phyloP scores from a whole-genome alignment of 2,797 vertebrate genomes.

The Diplodus sargus region DNA sequence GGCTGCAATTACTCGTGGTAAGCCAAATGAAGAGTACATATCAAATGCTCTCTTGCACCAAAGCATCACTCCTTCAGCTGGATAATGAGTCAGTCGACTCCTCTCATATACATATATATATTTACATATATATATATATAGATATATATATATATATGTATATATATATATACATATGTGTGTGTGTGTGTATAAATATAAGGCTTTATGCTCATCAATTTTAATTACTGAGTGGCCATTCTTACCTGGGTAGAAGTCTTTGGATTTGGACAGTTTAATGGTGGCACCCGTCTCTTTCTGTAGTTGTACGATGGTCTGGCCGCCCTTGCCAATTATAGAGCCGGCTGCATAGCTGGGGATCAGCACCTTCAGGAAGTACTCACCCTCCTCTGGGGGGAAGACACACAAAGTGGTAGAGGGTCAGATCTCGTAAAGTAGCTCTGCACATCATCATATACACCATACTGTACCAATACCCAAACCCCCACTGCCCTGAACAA shows the following conservation, averaged over 20 bases:
- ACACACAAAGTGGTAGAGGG: slow-evolving; percentile 71
- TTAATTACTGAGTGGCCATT: slow-evolving; percentile 39
- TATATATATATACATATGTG: not conserved
- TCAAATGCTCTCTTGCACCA: slow-evolving; percentile 29
- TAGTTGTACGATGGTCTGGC: slow-evolving; percentile 95
- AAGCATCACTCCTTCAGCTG: slow-evolving; percentile 20
- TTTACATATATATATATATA: too few relatives aligned
- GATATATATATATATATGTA: not conserved
- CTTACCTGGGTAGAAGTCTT: slow-evolving; percentile 97
- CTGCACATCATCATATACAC: slow-evolving; percentile 51
- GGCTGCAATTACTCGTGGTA: slow-evolving; percentile 32
- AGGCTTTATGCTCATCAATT: slow-evolving; percentile 28
- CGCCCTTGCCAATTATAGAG: slow-evolving; percentile 96
- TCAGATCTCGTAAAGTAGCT: slow-evolving; percentile 63
- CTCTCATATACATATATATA: slow-evolving; percentile 10
- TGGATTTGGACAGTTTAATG: slow-evolving; percentile 98
- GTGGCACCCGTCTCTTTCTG: slow-evolving; percentile 97
- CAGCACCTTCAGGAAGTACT: slow-evolving; percentile 97
- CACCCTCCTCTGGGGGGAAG: slow-evolving; percentile 88
- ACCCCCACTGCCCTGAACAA: slow-evolving; percentile 25
- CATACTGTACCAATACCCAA: slow-evolving; percentile 12
- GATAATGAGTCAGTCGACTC: slow-evolving; percentile 26
- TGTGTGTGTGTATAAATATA: too few relatives aligned
- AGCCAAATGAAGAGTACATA: slow-evolving; percentile 51
- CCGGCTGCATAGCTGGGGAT: slow-evolving; percentile 97